These are phyloP conservation scores for Eristalis intricaria DNA, from an alignment of 2,888 invertebrate species.

Conservation along the genomic window DNA sequence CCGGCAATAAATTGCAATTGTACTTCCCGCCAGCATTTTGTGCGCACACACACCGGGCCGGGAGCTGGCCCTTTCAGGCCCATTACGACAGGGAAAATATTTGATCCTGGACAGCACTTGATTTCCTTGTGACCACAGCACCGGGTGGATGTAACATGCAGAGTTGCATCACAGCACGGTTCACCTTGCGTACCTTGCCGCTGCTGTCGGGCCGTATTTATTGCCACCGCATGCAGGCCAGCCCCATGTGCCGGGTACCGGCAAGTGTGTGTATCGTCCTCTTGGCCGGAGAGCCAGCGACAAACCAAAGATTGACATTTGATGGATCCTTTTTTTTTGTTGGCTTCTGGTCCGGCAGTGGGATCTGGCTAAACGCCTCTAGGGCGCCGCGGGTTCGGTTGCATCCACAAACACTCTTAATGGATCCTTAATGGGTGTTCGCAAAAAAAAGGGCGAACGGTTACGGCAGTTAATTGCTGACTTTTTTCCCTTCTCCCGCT, in stretches of 20 bases:
- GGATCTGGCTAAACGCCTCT: slow-evolving; percentile 39
- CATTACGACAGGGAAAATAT: slow-evolving; percentile 69
- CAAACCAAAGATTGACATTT: slow-evolving; percentile 72
- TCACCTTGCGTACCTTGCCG: slow-evolving; percentile 66
- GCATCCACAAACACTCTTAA: slow-evolving; percentile 52
- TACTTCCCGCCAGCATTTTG: slow-evolving; percentile 67
- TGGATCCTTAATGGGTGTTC: slow-evolving; percentile 68
- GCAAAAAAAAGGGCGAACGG: slow-evolving; percentile 54
- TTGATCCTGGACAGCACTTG: slow-evolving; percentile 72
- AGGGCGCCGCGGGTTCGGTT: slow-evolving; percentile 11
- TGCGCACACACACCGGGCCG: slow-evolving; percentile 50
- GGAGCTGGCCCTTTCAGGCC: slow-evolving; percentile 46
- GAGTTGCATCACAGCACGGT: slow-evolving; percentile 57
- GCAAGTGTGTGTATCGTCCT: slow-evolving; percentile 20
- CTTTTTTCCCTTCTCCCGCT: slow-evolving; percentile 12
- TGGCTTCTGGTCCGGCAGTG: not conserved
- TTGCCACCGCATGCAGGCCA: slow-evolving; percentile 63
- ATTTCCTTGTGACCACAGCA: slow-evolving; percentile 71
- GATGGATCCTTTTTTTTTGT: slow-evolving; percentile 61
- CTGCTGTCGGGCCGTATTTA: slow-evolving; percentile 64
- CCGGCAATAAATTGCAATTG: slow-evolving; percentile 72
- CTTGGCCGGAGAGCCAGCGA: slow-evolving; percentile 25
- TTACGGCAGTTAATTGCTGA: slow-evolving; percentile 66
- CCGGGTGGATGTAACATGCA: slow-evolving; percentile 65
- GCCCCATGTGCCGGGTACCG: slow-evolving; percentile 1